Evolutionary conservation across 2,113 vertebrate species (phyloP), one percentile per base, ranked within the genome.

Genomic region (Datnioides undecimradiatus): DNA sequence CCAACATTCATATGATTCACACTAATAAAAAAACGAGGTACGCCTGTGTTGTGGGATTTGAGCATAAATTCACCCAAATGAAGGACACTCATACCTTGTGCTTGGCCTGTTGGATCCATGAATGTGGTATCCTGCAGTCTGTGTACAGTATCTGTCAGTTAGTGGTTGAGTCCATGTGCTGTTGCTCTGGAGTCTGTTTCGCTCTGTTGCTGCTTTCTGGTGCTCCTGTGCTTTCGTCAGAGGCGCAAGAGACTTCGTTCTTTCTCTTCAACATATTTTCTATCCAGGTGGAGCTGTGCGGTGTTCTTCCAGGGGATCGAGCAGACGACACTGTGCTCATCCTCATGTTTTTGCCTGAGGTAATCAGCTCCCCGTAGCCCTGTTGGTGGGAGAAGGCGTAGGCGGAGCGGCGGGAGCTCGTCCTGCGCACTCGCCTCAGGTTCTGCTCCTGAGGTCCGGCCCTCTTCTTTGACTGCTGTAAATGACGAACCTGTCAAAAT

Each of bases 371-470:
- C 31, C 96, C 95, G 0, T 90, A 96, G 75, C 94, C 95, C 67
- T 97, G 94, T 78, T 96, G 95, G 90, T 97, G 96, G 86, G 96
- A 94, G 84, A 97, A 97, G 54, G 93, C 93, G 5, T 95, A 96
- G 69, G 94, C 95, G 36, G 95, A 96, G 77, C 95, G 95, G 59
- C 93, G 87, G 9, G 95, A 96, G 85, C 94, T 97, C 5, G 94
- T 95, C 86, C 95, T 93, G 27, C 93, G 93, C 21, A 93, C 91
- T 60, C 93, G 93, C 78, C 87, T 94, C 77, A 94, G 92, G 45
- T 73, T 93, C 65, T 93, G 93, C 48, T 74, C 89, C 62, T 72
- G 87, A 27, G 95, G 95, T 59, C 88, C 90, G 65, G 93, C 88
- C 73, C 81, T 96, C 70, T 90, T 94, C 65, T 92, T 94, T 79